Base-by-base conservation (phyloP, 2,888 invertebrate species). In the Fragum fragum region DNA sequence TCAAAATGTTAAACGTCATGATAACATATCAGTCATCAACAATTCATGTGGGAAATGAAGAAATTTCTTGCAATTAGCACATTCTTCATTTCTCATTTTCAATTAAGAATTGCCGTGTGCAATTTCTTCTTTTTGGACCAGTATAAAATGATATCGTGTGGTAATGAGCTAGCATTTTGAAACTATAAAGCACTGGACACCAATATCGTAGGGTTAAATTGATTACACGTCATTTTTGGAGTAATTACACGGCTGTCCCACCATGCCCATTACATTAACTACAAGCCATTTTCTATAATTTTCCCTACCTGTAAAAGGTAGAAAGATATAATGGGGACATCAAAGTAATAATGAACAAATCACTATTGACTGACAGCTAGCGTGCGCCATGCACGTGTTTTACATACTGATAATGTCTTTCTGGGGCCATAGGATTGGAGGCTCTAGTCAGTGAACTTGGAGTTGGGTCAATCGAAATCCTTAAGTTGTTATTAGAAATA, bases 241-340 rank as follows among this genome's bases (percentile, higher is more conserved):
- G 57, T 73, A 81, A 73, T 73, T 76, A 76, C 73, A 68, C 16
- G 63, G 53, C 61, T 28, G 63, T 76, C 66, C 47, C 16, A 63
- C 63, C 18, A 61, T 57, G 59, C 70, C 61, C 69, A 68, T 63
- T 76, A 73, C 57, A 70, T 29, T 76, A 73, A 73, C 69, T 36
- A 57, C 73, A 61, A 76, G 63, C 75, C 39, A 81, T 81, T 81
- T 73, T 76, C 76, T 63, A 57, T 74, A 61, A 81, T 81, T 81
- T 70, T 55, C 70, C 57, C 39, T 63, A 36, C 53, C 61, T 52
- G 26, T 52, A 32, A 69, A 80, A 69, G 29, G 69, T 69, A 32
- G 16, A 52, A 59, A 14, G 66, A 61, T 29, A 39, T 32, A 55
- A 68, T 73, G 28, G 63, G 32, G n/a, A 73, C 68, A 59, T 72